Evolutionary conservation across 2,113 vertebrate genomes (phyloP).

Genomic region (Chaenocephalus aceratus): DNA sequence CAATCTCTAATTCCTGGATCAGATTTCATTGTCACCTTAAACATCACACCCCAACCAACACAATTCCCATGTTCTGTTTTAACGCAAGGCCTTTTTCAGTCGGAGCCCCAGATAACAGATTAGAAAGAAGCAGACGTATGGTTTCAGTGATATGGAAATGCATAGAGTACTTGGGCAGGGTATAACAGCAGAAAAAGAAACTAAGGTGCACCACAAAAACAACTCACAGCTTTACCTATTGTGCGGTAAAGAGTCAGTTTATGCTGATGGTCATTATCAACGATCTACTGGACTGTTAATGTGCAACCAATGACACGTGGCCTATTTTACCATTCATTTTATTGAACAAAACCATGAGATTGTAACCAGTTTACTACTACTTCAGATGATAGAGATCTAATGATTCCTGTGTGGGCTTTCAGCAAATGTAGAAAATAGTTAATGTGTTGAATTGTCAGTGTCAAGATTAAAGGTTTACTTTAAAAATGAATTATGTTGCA

Average conservation of each 20-base stretch:
- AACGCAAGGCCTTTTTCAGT: not conserved
- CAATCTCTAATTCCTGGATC: conserved; percentile 1
- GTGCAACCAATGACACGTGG: not conserved
- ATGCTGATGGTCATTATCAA: not conserved
- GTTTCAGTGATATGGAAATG: not conserved
- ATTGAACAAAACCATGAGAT: not conserved
- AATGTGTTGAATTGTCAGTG: not conserved
- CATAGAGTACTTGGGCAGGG: not conserved
- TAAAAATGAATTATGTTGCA: too few species aligned
- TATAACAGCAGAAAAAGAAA: too few species aligned
- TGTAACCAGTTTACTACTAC: not conserved
- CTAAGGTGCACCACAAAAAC: not conserved
- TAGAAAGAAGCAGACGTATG: not conserved
- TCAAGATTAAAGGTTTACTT: not conserved
- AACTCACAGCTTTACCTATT: not conserved
- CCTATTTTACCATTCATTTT: not conserved
- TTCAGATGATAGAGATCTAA: not conserved
- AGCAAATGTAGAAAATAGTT: not conserved
- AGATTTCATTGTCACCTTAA: not conserved
- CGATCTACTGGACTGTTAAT: not conserved
- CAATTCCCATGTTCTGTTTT: not conserved
- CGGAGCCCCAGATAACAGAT: not conserved
- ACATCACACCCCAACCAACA: not conserved
- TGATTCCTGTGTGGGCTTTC: not conserved
- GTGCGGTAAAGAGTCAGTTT: too few species aligned